These are phyloP conservation scores for Miltochrista miniata DNA, from an alignment of 2,888 invertebrate species.

Conservation along the genomic window DNA sequence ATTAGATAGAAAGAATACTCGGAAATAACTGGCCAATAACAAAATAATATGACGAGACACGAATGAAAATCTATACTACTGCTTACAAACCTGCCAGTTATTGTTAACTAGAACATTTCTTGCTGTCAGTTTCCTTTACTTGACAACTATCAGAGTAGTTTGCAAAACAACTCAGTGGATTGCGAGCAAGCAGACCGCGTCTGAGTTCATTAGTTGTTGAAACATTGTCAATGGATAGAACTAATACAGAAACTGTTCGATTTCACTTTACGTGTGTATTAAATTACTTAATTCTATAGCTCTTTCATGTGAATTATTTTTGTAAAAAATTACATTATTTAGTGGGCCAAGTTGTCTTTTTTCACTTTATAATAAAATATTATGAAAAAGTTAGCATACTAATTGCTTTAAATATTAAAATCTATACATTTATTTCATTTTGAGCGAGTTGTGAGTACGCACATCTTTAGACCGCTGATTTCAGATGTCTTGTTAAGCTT, in stretches of 20 bases:
- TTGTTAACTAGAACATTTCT: constrained; percentile 59
- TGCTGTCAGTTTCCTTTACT: constrained; percentile 54
- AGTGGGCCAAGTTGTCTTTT: too few relatives aligned
- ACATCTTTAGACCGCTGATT: too few relatives aligned
- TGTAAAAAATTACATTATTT: too few relatives aligned
- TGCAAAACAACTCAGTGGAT: constrained; percentile 42
- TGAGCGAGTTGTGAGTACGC: too few relatives aligned
- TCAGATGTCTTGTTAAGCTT: too few relatives aligned
- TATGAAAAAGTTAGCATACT: too few relatives aligned
- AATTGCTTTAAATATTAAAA: too few relatives aligned
- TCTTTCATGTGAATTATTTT: too few relatives aligned
- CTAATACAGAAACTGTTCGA: constrained; percentile 29
- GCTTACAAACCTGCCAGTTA: constrained; percentile 43
- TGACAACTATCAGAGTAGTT: constrained; percentile 56
- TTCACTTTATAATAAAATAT: too few relatives aligned
- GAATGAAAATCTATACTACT: constrained; percentile 41
- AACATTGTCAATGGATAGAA: constrained; percentile 38
- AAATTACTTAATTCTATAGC: too few relatives aligned
- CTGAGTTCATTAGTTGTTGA: constrained; percentile 49
- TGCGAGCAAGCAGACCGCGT: constrained; percentile 40
- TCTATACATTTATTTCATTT: too few relatives aligned
- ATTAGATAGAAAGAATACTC: constrained; percentile 24
- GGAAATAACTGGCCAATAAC: constrained; percentile 41
- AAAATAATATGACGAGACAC: constrained; percentile 45
- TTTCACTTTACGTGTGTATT: constrained; percentile 5